A percentile compares a stretch with the other conserved stretches of the same genome.
Conservation (phyloP, 1,140 invertebrate species). For the Drosophila prosaltans region DNA sequence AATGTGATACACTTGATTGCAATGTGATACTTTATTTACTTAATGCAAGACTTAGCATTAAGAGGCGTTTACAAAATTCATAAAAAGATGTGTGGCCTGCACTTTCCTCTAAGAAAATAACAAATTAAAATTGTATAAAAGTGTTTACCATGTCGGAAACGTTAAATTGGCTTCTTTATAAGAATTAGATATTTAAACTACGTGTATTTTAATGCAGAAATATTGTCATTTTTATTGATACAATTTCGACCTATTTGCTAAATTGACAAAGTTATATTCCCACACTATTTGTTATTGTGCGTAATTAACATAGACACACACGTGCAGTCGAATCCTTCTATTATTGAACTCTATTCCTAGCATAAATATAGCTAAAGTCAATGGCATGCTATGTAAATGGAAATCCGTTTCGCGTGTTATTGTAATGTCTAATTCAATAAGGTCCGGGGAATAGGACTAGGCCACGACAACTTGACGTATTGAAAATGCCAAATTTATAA, state of each 20-base stretch:
- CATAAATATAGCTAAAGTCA: constrained; percentile 40
- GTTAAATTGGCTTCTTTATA: background rate
- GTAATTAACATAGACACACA: constrained; percentile 6
- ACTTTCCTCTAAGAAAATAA: too few species aligned
- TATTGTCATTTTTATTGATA: background rate
- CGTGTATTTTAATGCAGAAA: background rate
- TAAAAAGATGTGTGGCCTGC: too few species aligned
- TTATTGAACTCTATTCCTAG: constrained; percentile 48
- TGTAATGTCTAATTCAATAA: constrained; percentile 49
- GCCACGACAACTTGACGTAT: constrained; percentile 50
- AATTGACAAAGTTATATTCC: background rate
- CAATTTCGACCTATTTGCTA: constrained; percentile 1
- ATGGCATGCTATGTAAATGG: constrained; percentile 53
- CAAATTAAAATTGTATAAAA: too few species aligned
- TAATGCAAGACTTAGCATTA: too few species aligned
- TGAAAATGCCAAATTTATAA: constrained; percentile 53
- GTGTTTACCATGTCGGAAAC: background rate
- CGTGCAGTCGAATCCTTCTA: constrained; percentile 20
- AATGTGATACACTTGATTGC: too few species aligned
- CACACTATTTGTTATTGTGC: background rate
- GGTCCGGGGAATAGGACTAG: constrained; percentile 39
- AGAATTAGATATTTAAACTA: background rate
- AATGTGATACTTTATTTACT: too few species aligned
- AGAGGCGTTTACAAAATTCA: too few species aligned
- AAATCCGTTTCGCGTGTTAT: constrained; percentile 39